Conservation (phyloP, 2,113 vertebrate genomes). For the Hepsetus odoe region DNA sequence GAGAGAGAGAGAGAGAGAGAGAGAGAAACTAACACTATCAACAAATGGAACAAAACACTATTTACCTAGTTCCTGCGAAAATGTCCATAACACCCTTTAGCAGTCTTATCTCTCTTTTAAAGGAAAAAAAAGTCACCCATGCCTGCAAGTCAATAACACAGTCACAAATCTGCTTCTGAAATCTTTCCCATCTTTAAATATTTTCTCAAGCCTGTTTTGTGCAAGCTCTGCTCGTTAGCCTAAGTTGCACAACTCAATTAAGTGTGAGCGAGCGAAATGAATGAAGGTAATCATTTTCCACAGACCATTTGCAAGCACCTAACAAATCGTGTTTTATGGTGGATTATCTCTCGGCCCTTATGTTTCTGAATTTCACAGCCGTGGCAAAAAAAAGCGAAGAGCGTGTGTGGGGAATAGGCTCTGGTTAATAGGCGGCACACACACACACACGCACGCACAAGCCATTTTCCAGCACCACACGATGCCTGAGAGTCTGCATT, state of each 20-base stretch:
- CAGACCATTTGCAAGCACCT: slow-evolving; percentile 6
- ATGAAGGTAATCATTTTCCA: slow-evolving; percentile 19
- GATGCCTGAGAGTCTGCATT: slow-evolving; percentile 14
- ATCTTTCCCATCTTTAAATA: neutral
- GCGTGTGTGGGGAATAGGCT: neutral
- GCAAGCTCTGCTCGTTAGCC: neutral
- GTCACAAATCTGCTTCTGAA: neutral
- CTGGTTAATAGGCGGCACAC: slow-evolving; percentile 19
- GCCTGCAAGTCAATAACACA: no score
- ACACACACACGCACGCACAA: slow-evolving; percentile 4
- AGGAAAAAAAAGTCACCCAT: no score
- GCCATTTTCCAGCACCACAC: neutral
- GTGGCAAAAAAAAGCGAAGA: neutral
- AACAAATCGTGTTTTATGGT: slow-evolving; percentile 16
- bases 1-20: neutral
- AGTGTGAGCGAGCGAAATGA: neutral
- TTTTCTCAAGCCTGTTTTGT: neutral
- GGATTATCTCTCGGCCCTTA: slow-evolving; percentile 16
- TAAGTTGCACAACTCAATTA: neutral
- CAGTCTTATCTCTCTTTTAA: no score
- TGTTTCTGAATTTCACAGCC: slow-evolving; percentile 18
- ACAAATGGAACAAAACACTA: no score
- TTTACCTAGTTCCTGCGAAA: no score
- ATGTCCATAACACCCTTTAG: no score
- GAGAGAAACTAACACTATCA: neutral